Evolutionary conservation across 2,797 vertebrate genomes (phyloP), one percentile per base, ranked within the genome.

Genomic region (Petrocephalus schoutedeni): DNA sequence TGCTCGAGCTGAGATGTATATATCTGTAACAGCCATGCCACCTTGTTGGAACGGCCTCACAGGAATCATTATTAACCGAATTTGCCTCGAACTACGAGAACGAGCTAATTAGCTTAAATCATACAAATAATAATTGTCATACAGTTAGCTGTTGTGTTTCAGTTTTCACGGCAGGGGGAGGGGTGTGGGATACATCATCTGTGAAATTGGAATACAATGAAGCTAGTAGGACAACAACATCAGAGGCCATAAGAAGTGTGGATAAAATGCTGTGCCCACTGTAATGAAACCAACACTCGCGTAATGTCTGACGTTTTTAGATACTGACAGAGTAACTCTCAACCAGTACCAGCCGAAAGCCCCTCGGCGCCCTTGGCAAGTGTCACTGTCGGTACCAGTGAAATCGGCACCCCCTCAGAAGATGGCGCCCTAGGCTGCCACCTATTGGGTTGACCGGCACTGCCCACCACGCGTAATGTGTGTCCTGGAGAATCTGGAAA

Each of bases 161-260:
- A 53, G n/a, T 21, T 82, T 53, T 16, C 7, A 0, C 21, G 36
- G 41, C 77, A 49, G n/a, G 45, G 49, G 77, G 77, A 82, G 41
- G 77, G 45, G 41, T 45, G 41, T 45, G 41, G 49, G 19, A 21
- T 23, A 53, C n/a, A 51, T 82, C 77, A 82, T 82, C 77, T 82
- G 77, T 82, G 77, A 82, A 82, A 82, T 82, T 82, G 77, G 77
- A 82, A 82, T 82, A 53, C 49, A 82, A 82, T 82, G 77, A 82
- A 53, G 77, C 9, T 51, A 51, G 77, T 23, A 51, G 41, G 41
- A 53, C 45, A 82, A 49, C 4, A 51, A 53, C 51, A 53, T 82
- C n/a, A 82, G 77, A 82, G n/a, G 77, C 77, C 19, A 14, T 82
- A 51, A 45, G 19, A 82, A 23, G 45, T 19, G 21, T 82, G 2